A percentile compares a stretch with the other conserved stretches of the same genome.
Evolutionary conservation across 2,888 invertebrate genomes (phyloP).

Genomic region (Nycteola revayana): DNA sequence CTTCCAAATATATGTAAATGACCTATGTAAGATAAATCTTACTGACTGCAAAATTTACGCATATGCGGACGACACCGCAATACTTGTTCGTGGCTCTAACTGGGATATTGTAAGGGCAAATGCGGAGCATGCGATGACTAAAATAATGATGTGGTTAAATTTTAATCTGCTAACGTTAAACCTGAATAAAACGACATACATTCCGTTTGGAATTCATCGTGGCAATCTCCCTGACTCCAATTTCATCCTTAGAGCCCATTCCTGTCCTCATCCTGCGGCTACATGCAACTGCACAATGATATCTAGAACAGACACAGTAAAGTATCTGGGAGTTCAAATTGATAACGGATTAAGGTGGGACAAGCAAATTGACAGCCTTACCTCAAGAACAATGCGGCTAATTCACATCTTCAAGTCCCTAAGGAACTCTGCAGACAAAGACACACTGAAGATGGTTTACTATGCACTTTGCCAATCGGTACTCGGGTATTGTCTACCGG

Average conservation of each 20-base stretch:
- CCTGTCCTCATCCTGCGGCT: too few relatives aligned
- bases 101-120: background rate
- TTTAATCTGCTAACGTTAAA: background rate
- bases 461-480: too few relatives aligned
- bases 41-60: background rate
- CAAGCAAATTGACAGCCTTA: too few relatives aligned
- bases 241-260: too few relatives aligned
- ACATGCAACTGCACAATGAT: background rate
- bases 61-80: background rate
- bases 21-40: conserved; percentile 1
- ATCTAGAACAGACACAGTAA: background rate
- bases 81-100: background rate
- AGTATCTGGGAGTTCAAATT: too few relatives aligned
- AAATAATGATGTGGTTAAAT: background rate
- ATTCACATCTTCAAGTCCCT: too few relatives aligned
- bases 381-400: too few relatives aligned
- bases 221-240: too few relatives aligned
- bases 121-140: background rate
- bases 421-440: too few relatives aligned
- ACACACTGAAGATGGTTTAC: too few relatives aligned
- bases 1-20: conserved; percentile 2
- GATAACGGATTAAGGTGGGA: too few relatives aligned
- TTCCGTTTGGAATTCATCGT: background rate
- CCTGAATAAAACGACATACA: background rate
- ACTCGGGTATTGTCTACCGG: too few relatives aligned